A percentile compares a stretch with the other conserved stretches of the same genome.
Conservation (phyloP, 2,113 vertebrate species). For the Lycaon pictus region DNA sequence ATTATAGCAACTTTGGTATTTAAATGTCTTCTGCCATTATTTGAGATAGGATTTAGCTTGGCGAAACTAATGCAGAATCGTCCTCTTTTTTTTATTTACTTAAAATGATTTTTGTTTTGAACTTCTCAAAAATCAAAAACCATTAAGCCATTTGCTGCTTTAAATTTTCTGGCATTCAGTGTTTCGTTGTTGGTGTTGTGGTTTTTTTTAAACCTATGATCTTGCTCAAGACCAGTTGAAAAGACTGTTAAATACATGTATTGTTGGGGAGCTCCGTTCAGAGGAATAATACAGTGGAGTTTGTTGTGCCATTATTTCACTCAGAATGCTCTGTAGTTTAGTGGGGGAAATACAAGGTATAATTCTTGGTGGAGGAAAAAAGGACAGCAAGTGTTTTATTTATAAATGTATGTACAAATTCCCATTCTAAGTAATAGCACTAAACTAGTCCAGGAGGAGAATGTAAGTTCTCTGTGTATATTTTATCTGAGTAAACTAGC, state of each 20-base stretch:
- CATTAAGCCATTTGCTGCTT: constrained; percentile 81
- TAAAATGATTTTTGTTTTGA: constrained; percentile 83
- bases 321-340: constrained; percentile 75
- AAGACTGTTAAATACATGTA: constrained; percentile 81
- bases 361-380: constrained; percentile 58
- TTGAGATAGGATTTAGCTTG: constrained; percentile 85
- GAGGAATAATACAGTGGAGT: constrained; percentile 66
- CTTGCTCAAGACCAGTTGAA: constrained; percentile 80
- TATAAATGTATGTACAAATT: constrained; percentile 77
- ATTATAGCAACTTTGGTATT: constrained; percentile 88
- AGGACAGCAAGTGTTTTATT: constrained; percentile 72
- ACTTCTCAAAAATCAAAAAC: constrained; percentile 83
- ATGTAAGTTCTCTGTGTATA: constrained; percentile 57
- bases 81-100: constrained; percentile 74
- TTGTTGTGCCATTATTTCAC: constrained; percentile 78
- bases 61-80: constrained; percentile 84
- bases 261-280: constrained; percentile 77
- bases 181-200: constrained; percentile 61
- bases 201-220: constrained; percentile 73
- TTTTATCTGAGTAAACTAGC: constrained; percentile 78
- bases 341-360: constrained; percentile 62
- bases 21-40: constrained; percentile 87
- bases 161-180: constrained; percentile 75
- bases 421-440: constrained; percentile 48
- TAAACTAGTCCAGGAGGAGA: constrained; percentile 69